phyloP scores from a whole-genome alignment of 2,888 invertebrate genomes.

The Synergus laeviventris region DNA sequence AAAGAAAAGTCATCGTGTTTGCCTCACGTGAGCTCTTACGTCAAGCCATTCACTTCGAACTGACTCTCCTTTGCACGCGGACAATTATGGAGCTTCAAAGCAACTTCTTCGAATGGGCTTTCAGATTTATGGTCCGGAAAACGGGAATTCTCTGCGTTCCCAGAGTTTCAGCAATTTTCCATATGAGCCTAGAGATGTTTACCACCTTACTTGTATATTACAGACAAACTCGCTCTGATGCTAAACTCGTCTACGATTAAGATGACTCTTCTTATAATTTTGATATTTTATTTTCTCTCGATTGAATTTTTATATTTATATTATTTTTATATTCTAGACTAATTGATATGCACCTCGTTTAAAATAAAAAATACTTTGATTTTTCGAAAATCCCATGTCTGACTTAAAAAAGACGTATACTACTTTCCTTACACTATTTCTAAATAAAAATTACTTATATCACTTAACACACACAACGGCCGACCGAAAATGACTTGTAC shows the following conservation, averaged over 20 bases:
- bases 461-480: neutral
- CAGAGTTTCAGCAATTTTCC: conserved; percentile 5
- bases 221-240: conserved; percentile 14
- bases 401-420: neutral
- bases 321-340: too few species aligned
- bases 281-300: neutral
- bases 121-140: neutral
- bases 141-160: neutral
- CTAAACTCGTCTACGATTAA: conserved; percentile 21
- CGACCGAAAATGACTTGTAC: neutral
- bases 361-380: neutral
- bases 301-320: neutral
- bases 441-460: neutral
- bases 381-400: too few species aligned
- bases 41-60: neutral
- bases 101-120: conserved; percentile 9
- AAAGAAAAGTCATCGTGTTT: neutral
- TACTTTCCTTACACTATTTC: too few species aligned
- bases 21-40: neutral
- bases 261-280: conserved; percentile 1
- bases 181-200: conserved; percentile 32
- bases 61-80: neutral
- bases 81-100: conserved; percentile 4
- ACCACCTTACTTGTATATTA: conserved; percentile 29
- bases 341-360: neutral